Evolutionary conservation across 2,113 vertebrate species (phyloP).

Genomic region (Trinectes maculatus): DNA sequence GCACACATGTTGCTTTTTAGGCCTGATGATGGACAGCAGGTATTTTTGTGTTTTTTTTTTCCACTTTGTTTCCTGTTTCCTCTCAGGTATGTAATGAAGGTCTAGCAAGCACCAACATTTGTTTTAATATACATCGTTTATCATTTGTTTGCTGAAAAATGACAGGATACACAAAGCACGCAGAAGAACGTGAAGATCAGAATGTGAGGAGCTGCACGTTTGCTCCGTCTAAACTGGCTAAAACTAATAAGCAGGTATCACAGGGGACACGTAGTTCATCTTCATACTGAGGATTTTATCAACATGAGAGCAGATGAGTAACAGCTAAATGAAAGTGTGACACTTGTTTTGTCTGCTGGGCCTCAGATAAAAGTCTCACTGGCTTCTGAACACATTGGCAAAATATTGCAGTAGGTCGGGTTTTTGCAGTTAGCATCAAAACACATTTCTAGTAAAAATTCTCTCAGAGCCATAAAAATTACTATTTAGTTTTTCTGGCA

Average conservation of each 20-base stretch:
- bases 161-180: too few relatives aligned
- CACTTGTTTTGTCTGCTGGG: conserved; percentile 12
- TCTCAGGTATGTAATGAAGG: background rate
- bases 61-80: background rate
- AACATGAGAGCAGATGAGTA: conserved; percentile 34
- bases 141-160: too few relatives aligned
- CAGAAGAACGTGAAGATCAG: too few relatives aligned
- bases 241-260: background rate
- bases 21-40: background rate
- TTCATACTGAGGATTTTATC: conserved; percentile 31
- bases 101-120: too few relatives aligned
- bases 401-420: too few relatives aligned
- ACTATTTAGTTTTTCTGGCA: background rate
- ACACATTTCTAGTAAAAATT: too few relatives aligned
- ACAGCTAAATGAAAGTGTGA: conserved; percentile 26
- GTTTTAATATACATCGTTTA: too few relatives aligned
- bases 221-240: conserved; percentile 5
- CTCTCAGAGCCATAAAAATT: background rate
- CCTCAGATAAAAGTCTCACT: too few relatives aligned
- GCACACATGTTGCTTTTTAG: background rate
- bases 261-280: conserved; percentile 21
- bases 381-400: too few relatives aligned
- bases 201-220: background rate
- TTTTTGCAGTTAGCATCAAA: too few relatives aligned
- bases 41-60: conserved; percentile 4